Base-by-base conservation (phyloP, 2,888 invertebrate species). In the Gortyna flavago region DNA sequence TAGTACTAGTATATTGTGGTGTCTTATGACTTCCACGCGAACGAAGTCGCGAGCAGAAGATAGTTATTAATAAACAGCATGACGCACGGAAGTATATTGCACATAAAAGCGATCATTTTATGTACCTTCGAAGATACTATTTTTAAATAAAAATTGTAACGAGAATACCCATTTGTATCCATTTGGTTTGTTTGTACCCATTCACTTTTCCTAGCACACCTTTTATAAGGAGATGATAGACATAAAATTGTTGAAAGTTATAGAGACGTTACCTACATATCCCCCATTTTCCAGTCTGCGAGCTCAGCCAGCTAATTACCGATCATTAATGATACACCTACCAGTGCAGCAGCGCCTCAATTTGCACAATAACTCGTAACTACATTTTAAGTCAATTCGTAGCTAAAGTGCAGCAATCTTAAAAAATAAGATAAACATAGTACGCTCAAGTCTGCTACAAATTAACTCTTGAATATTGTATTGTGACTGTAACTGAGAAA, bases 341-440 rank as follows among this genome's bases (percentile, higher is more conserved):
- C 7, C 32, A 77, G 35, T 25, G 35, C 25, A 77, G 4, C 32
- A 77, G 35, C 21, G 35, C 25, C 7, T 32, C 25, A 41, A 70
- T 75, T 32, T 48, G 21, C 51, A 9, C 25, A 8, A 18, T 29
- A 57, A 66, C 54, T 71, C 21, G 25, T 59, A 67, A 70, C 57
- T 68, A 61, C 11, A 67, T 81, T 61, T 62, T 44, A 67, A 67
- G 21, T 66, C 29, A 81, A 74, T 74, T 79, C 48, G 41, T 29
- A 29, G 6, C 48, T 32, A 25, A 80, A 59, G 41, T 73, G 66
- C 11, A 35, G n/a, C 25, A 16, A 67, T 62, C 35, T 29, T 67
- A 67, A 66, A 66, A 44, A 67, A 75, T 75, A 75, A 80, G 68
- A 81, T 81, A 81, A 81, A 80, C 38, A 81, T 41, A n/a, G 54